Percentiles rank a stretch among this genome's conserved stretches.
Evolutionary conservation across 2,113 vertebrate genomes (phyloP).

Genomic region (Zingel zingel): DNA sequence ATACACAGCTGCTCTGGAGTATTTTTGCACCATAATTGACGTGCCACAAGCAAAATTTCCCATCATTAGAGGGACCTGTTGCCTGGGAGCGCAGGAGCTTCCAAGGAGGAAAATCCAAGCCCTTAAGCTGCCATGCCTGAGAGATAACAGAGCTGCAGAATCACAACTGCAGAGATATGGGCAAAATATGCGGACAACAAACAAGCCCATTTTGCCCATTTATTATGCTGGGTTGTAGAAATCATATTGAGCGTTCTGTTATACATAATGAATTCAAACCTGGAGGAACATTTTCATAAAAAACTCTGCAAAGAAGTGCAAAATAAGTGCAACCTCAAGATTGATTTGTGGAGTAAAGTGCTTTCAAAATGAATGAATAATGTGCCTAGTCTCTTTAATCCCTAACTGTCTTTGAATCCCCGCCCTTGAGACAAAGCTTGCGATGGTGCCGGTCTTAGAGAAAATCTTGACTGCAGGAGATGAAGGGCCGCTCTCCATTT

Average conservation of each 20-base stretch:
- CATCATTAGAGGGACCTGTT: slow-evolving; percentile 74
- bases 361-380: slow-evolving; percentile 46
- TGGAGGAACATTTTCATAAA: slow-evolving; percentile 36
- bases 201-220: slow-evolving; percentile 43
- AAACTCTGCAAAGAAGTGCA: slow-evolving; percentile 39
- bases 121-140: slow-evolving; percentile 48
- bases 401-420: neutral
- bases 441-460: slow-evolving; percentile 3
- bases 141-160: slow-evolving; percentile 52
- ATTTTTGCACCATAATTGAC: slow-evolving; percentile 65
- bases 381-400: neutral
- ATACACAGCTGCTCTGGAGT: slow-evolving; percentile 47
- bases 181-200: slow-evolving; percentile 56
- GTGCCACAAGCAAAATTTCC: slow-evolving; percentile 66
- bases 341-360: slow-evolving; percentile 23
- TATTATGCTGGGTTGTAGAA: slow-evolving; percentile 45
- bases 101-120: slow-evolving; percentile 49
- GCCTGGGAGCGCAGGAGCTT: slow-evolving; percentile 57
- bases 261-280: slow-evolving; percentile 62
- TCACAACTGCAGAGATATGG: slow-evolving; percentile 41
- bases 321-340: slow-evolving; percentile 47
- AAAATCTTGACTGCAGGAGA: slow-evolving; percentile 34
- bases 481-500: slow-evolving; percentile 39
- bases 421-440: neutral
- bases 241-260: slow-evolving; percentile 49